Evolutionary conservation across 1,140 invertebrate genomes (phyloP), one percentile per base, ranked within the genome.

Genomic region (Drosophila pallidifrons): DNA sequence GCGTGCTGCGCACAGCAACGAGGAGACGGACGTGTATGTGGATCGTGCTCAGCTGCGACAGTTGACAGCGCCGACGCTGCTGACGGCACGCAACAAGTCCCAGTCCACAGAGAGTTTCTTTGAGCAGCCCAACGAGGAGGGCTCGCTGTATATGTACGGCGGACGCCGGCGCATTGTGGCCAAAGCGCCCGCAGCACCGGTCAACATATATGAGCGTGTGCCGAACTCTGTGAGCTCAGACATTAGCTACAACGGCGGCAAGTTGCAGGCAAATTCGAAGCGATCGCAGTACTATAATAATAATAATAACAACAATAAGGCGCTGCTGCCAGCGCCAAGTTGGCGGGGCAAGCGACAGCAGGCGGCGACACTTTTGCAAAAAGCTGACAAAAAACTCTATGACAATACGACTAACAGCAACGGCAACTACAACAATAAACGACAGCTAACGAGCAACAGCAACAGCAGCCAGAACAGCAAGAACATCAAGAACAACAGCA

Each of bases 111-210:
- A 92, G 59, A 92, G 91, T 59, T 92, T 92, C 49, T 92, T 92
- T 57, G 91, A 92, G 75, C 83, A 91, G 65, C 91, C 91, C 11
- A 91, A 82, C 64, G 91, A 92, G 49, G 91, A 92, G 76, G 91
- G 91, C 32, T 86, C 91, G 1, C 81, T 92, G 10, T 92, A 92
- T 32, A 89, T 92, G 87, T 92, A 92, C 59, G 91, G 91, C n/a
- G 91, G 91, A 47, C 79, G 91, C 3, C 75, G 82, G 32, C 83
- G 91, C 30, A 91, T 92, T 35, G 71, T 76, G 51, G 75, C 77
- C 25, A 91, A 91, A 43, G 65, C 82, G 55, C 90, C 85, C 5
- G 28, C 85, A 11, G 7, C 10, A 28, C 59, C 81, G n/a, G 61
- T 71, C 15, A 92, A 91, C 61, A 80, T 92, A 51, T 92, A 92